Evolutionary conservation across 1,140 invertebrate genomes (phyloP).

Genomic region (Ganaspis sp.): DNA sequence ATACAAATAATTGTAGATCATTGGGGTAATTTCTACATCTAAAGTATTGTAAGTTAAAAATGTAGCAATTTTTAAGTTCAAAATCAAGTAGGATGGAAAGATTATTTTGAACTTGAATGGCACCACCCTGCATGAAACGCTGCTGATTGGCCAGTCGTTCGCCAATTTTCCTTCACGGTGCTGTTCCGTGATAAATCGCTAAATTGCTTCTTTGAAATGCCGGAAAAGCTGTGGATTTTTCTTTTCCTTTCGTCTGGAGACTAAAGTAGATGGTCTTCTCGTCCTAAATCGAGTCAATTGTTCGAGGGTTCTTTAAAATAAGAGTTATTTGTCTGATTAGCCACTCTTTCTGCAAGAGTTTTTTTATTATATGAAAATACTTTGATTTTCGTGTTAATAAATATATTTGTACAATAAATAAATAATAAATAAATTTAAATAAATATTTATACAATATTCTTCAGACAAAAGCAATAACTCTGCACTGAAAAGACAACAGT

Average conservation of each 20-base stretch:
- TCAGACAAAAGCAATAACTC: too few species aligned
- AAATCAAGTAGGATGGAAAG: conserved; percentile 47
- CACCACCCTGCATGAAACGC: conserved; percentile 68
- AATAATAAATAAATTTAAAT: too few species aligned
- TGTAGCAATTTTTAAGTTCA: not conserved
- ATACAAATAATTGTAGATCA: too few species aligned
- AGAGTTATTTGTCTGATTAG: not conserved
- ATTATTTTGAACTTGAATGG: conserved; percentile 47
- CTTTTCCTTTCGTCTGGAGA: conserved; percentile 12
- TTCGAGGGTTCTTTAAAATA: conserved; percentile 16
- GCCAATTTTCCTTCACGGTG: conserved; percentile 69
- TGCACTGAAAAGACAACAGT: too few species aligned
- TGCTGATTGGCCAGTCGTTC: conserved; percentile 73
- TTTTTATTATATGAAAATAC: too few species aligned
- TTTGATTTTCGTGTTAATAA: too few species aligned
- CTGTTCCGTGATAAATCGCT: conserved; percentile 71
- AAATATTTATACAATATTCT: too few species aligned
- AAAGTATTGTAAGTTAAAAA: too few species aligned
- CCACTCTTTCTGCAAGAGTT: not conserved
- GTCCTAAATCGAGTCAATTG: conserved; percentile 10
- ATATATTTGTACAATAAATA: too few species aligned
- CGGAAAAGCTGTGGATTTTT: conserved; percentile 63
- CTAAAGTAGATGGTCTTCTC: conserved; percentile 18
- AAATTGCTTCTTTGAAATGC: conserved; percentile 75
- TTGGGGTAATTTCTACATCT: too few species aligned